A percentile compares a stretch with the other conserved stretches of the same genome.
These are phyloP conservation scores for Drosophila tropicalis DNA, from an alignment of 1,140 invertebrate genomes.

Conservation along the genomic window DNA sequence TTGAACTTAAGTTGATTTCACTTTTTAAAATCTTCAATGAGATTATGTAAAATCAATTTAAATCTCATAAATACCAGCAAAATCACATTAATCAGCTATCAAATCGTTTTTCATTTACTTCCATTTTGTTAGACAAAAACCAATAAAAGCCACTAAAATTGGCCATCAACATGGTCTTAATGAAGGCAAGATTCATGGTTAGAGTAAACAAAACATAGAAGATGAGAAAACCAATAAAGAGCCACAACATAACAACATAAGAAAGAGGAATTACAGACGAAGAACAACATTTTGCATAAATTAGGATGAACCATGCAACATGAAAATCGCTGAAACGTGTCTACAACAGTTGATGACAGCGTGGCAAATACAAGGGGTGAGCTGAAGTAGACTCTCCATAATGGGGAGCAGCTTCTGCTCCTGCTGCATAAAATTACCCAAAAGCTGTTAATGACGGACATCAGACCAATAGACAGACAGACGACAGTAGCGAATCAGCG, in stretches of 20 bases:
- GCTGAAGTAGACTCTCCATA: background rate
- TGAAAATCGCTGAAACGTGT: slow-evolving; percentile 76
- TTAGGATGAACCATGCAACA: slow-evolving; percentile 73
- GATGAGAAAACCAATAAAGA: slow-evolving; percentile 3
- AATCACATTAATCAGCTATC: slow-evolving; percentile 17
- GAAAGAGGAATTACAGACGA: slow-evolving; percentile 56
- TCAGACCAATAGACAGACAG: background rate
- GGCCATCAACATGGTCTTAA: slow-evolving; percentile 52
- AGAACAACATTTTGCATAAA: slow-evolving; percentile 78
- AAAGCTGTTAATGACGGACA: slow-evolving; percentile 72
- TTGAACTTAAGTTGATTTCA: slow-evolving; percentile 1
- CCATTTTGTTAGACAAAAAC: slow-evolving; percentile 33
- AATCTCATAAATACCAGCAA: slow-evolving; percentile 32
- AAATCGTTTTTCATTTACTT: slow-evolving; percentile 29
- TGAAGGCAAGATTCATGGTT: slow-evolving; percentile 37
- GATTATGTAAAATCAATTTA: slow-evolving; percentile 33
- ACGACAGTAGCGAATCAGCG: slow-evolving; percentile 41
- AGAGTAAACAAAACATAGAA: slow-evolving; percentile 24
- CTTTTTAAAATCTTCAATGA: background rate
- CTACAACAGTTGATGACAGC: slow-evolving; percentile 59
- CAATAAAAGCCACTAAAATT: slow-evolving; percentile 39
- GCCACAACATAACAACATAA: background rate
- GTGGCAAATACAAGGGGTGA: slow-evolving; percentile 18
- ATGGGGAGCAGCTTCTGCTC: slow-evolving; percentile 15
- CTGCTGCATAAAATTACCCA: slow-evolving; percentile 71